Conservation (phyloP, 2,888 invertebrate species). For the Anthoptus insignis region DNA sequence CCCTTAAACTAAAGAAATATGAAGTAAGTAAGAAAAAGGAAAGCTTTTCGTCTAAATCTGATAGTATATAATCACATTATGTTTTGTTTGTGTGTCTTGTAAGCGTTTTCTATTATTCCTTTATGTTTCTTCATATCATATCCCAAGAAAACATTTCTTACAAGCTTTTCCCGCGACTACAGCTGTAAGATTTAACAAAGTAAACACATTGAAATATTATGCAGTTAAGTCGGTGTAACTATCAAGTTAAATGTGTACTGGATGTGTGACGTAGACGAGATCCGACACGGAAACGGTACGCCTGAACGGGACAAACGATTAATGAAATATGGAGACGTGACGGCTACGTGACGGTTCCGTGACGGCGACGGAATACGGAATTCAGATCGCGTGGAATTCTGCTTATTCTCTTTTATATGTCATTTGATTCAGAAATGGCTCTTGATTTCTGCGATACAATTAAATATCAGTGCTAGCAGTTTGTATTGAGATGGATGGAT, state of each 20-base stretch:
- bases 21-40: no score
- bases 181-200: no score
- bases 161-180: no score
- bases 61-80: no score
- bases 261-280: background rate
- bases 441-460: background rate
- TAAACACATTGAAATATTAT: background rate
- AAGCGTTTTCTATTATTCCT: no score
- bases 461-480: no score
- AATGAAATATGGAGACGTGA: conserved; percentile 7
- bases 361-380: background rate
- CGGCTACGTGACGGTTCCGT: background rate
- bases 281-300: background rate
- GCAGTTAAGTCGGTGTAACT: background rate
- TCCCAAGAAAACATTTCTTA: no score
- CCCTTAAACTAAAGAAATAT: no score
- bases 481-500: no score
- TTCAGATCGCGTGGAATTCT: background rate
- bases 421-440: background rate
- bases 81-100: no score
- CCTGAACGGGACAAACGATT: background rate
- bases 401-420: background rate
- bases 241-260: background rate
- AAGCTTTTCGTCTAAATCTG: no score
- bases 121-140: no score